These are phyloP conservation scores for Aspidoscelis tigris DNA, from an alignment of 2,113 vertebrate species.

Conservation along the genomic window DNA sequence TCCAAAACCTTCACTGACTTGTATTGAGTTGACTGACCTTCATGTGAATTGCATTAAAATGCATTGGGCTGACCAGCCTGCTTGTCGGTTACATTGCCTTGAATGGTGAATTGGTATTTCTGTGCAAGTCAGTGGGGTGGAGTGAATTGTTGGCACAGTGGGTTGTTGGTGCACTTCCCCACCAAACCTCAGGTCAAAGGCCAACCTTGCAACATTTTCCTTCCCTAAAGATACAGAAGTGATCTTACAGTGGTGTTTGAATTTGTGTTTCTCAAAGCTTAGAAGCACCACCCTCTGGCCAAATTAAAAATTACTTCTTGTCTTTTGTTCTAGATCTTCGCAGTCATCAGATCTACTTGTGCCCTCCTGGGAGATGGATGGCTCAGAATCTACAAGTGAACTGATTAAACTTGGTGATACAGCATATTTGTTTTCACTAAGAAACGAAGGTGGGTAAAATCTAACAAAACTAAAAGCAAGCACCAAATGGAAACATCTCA, in stretches of 20 bases:
- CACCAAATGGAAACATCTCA: neutral
- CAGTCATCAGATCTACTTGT: slow-evolving; percentile 59
- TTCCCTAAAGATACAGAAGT: neutral
- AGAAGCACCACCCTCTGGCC: slow-evolving; percentile 58
- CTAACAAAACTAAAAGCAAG: neutral
- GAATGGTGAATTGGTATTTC: no score
- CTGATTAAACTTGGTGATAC: slow-evolving; percentile 88
- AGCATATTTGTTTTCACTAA: slow-evolving; percentile 82
- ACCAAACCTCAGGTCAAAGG: no score
- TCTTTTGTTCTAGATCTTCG: slow-evolving; percentile 63
- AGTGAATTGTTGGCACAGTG: no score
- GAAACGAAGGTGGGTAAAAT: slow-evolving; percentile 78
- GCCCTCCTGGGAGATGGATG: slow-evolving; percentile 79
- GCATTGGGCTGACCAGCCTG: no score
- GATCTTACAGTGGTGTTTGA: neutral
- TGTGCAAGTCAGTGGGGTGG: no score
- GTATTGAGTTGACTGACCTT: no score
- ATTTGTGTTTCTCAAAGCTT: slow-evolving; percentile 5
- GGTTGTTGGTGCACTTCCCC: no score
- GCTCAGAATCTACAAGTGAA: slow-evolving; percentile 82
- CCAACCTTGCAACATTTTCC: no score
- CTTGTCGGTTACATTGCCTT: no score
- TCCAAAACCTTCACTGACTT: no score
- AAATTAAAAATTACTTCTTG: neutral
- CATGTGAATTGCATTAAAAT: no score